These are phyloP conservation scores for Apostichopus japonicus DNA, from an alignment of 35 echinoderm and acorn worm species.

Conservation along the genomic window DNA sequence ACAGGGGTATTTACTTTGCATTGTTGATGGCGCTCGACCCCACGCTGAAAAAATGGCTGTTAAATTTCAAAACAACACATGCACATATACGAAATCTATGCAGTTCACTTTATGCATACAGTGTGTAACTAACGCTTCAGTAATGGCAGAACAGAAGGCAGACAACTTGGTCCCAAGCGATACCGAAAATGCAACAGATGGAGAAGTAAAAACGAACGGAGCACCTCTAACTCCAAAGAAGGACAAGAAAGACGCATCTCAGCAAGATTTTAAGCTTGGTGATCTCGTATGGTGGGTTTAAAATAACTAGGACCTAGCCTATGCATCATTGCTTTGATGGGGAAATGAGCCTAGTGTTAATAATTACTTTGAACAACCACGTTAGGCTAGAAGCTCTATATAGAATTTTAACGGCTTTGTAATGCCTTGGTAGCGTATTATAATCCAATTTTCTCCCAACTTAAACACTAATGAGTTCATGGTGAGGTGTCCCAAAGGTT, in stretches of 20 bases:
- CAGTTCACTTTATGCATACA: not conserved
- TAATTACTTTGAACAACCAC: not conserved
- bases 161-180: conserved; percentile 10
- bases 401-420: not conserved
- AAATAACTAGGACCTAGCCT: not conserved
- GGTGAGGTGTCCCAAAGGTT: no score
- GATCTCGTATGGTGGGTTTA: conserved; percentile 43
- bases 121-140: conserved; percentile 33
- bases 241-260: conserved; percentile 7
- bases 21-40: conserved; percentile 23
- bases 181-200: not conserved
- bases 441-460: not conserved
- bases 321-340: not conserved
- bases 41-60: not conserved
- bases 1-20: not conserved
- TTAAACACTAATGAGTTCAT: no score
- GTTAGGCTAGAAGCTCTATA: not conserved
- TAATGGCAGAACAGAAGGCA: conserved; percentile 38
- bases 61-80: conserved; percentile 43
- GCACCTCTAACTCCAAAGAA: conserved; percentile 16
- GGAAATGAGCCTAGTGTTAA: conserved; percentile 9
- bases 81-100: not conserved
- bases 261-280: conserved; percentile 22
- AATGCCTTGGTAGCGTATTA: not conserved
- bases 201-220: conserved; percentile 23